Evolutionary conservation across 2,888 invertebrate genomes (phyloP), one percentile per base, ranked within the genome.

Genomic region (Ethmia dodecea): DNA sequence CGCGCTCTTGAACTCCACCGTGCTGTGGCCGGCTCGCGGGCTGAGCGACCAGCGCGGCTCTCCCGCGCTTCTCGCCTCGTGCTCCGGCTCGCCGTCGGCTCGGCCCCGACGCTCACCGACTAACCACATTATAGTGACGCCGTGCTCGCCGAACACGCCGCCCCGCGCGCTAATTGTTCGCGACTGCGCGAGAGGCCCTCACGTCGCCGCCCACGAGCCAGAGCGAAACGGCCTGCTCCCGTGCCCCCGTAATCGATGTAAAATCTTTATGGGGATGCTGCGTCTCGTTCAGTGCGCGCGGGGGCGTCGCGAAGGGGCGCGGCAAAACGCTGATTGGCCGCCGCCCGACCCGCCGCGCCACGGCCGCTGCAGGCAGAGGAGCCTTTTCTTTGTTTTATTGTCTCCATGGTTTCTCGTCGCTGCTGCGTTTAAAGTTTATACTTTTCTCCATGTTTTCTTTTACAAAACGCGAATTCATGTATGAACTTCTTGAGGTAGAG

Each of bases 1-100:
- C 75, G 90, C 90, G 86, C 91, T 90, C 89, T 92, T 93, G 92
- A 92, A 93, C 90, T 91, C 94, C 93, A 91, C 93, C 91, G 91
- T 92, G 92, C 89, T 86, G 92, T 88, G 89, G 77, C 78, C 20
- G 74, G 73, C 60, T 64, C 76, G 78, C 65, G 72, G 78, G 74
- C 78, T 68, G 55, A 77, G 70, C 74, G 78, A 66, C 75, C 77
- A 78, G 80, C 80, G 78, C 76, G 69, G 64, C 59, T 76, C 74
- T 60, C 71, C 72, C 71, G 69, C 77, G 72, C 73, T 68, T 51
- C 77, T 62, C 40, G 53, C 48, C 37, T 80, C 81, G 74, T 75
- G 76, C 47, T 80, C 78, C 65, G 70, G 65, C 67, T 75, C 78
- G 71, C 77, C 79, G 86, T 86, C 87, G 86, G 86, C 81, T 71